Conservation (phyloP, 2,797 vertebrate genomes). For the Coreius guichenoti region DNA sequence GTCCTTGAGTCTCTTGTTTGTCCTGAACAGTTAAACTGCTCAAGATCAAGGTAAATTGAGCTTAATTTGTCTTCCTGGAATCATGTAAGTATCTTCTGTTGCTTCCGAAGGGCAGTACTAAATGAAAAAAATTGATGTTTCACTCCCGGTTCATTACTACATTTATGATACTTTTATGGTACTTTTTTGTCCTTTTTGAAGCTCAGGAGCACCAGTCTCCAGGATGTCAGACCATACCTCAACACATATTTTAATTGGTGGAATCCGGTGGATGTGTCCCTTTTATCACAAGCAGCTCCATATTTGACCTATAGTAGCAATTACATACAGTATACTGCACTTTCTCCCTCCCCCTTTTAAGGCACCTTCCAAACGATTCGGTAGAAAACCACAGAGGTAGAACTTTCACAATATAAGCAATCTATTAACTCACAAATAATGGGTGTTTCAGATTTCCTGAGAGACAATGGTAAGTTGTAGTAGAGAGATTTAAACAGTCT, state of each 20-base stretch:
- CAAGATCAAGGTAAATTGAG: too few relatives aligned
- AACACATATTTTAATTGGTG: background rate
- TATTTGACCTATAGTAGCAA: conserved; percentile 20
- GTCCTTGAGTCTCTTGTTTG: too few relatives aligned
- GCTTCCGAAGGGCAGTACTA: too few relatives aligned
- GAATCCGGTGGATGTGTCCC: background rate
- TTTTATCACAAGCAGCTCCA: background rate
- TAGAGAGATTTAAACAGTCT: conserved; percentile 60
- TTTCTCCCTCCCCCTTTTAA: conserved; percentile 24
- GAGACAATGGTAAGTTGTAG: conserved; percentile 60
- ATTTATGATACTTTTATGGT: background rate
- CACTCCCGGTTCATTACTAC: too few relatives aligned
- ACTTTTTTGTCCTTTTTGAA: background rate
- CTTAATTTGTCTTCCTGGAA: too few relatives aligned
- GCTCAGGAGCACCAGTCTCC: background rate
- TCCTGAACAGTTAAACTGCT: too few relatives aligned
- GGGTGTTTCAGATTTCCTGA: conserved; percentile 60
- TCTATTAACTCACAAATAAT: conserved; percentile 69
- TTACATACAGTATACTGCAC: background rate
- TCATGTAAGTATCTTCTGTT: too few relatives aligned
- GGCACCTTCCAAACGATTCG: conserved; percentile 41
- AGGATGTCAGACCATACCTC: background rate
- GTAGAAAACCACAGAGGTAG: conserved; percentile 59
- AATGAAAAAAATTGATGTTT: too few relatives aligned
- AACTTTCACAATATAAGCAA: conserved; percentile 58